Evolutionary conservation across 2,797 vertebrate genomes (phyloP).

Genomic region (Columba guinea): DNA sequence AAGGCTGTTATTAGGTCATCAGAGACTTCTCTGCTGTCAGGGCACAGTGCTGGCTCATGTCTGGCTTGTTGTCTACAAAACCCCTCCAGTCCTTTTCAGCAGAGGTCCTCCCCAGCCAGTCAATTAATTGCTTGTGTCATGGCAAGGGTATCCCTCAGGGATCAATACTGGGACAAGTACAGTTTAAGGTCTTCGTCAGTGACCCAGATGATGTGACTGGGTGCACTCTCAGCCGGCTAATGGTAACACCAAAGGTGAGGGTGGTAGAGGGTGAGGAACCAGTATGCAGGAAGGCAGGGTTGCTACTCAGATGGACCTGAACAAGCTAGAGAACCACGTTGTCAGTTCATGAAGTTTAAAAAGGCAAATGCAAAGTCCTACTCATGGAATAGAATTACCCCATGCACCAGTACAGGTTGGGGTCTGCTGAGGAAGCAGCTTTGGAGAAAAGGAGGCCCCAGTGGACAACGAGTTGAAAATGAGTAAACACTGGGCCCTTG

Average conservation of each 20-base stretch:
- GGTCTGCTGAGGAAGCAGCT: neutral
- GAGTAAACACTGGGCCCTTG: neutral
- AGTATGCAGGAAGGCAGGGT: neutral
- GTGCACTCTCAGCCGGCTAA: neutral
- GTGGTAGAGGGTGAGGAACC: neutral
- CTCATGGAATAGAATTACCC: neutral
- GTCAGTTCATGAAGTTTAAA: neutral
- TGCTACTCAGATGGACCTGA: neutral
- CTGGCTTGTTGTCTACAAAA: neutral
- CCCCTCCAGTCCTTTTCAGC: neutral
- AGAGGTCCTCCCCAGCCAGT: neutral
- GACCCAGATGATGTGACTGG: neutral
- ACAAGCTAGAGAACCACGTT: neutral
- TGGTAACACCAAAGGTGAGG: neutral
- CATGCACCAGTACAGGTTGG: neutral
- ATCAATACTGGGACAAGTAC: neutral
- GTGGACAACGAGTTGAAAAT: neutral
- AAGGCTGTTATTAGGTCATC: neutral
- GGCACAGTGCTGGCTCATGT: neutral
- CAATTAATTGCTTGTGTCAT: neutral
- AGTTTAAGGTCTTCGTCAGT: neutral
- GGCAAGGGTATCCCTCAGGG: neutral
- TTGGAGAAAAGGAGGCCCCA: neutral
- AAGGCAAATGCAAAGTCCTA: neutral
- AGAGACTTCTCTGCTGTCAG: neutral